Evolutionary conservation across 2,888 invertebrate genomes (phyloP), one percentile per base, ranked within the genome.

Genomic region (Schizaphis graminum): DNA sequence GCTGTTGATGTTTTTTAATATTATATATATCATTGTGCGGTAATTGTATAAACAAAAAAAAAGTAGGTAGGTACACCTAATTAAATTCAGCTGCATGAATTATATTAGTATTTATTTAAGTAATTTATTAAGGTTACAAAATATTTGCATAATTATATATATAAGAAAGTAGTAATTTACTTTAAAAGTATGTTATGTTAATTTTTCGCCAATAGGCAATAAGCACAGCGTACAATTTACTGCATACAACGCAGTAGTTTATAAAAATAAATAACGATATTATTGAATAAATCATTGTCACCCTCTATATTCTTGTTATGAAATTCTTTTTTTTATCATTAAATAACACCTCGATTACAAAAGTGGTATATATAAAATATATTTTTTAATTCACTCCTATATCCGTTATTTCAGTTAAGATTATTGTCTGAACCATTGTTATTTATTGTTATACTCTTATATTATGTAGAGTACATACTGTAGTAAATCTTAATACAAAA

Each of bases 141-240:
- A 28, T 56, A 91, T 91, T 91, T 57, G 47, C 57, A 57, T 91
- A 91, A 91, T 85, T 56, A 57, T 8, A 10, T 28, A 56, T n/a
- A 85, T n/a, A 21, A 56, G n/a, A 85, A 85, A 85, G 56, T 56
- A 85, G n/a, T n/a, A 85, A 85, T 91, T 91, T 91, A 56, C 41
- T 56, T 56, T 57, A 11, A 57, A 85, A 85, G 44, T 85, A 85
- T 56, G 84, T 85, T 91, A 41, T 91, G 91, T 41, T 91, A 56
- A 85, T 85, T 53, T 28, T 85, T 91, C 44, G 57, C 57, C 91
- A 91, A 57, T 85, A 57, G 85, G 56, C 91, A 91, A 56, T 85
- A n/a, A 56, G 56, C 44, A 41, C 2, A 91, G 53, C 28, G 35
- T 35, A 84, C 13, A 41, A 56, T 90, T 67, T 26, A 91, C 35